phyloP scores from a whole-genome alignment of 2,113 vertebrate genomes.

The Zosterops japonicus region DNA sequence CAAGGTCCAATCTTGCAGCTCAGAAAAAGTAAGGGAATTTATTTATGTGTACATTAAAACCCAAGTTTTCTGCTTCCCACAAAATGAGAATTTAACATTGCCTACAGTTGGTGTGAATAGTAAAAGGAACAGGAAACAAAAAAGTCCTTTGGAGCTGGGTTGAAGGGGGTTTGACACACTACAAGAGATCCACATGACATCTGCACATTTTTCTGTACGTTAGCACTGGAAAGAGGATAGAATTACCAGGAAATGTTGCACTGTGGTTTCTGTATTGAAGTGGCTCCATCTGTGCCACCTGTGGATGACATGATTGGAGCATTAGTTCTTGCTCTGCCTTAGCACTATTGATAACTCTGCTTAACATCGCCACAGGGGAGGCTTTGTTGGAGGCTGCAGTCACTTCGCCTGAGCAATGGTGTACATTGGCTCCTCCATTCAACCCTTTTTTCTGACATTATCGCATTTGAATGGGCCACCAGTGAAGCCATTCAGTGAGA shows the following conservation, averaged over 20 bases:
- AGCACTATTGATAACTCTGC: constrained; percentile 75
- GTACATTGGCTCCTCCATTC: constrained; percentile 75
- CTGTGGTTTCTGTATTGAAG: constrained; percentile 70
- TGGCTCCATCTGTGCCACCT: constrained; percentile 76
- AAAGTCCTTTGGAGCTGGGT: constrained; percentile 3
- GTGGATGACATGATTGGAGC: constrained; percentile 77
- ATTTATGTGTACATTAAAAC: constrained; percentile 27
- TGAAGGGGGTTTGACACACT: constrained; percentile 28
- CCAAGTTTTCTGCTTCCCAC: neutral
- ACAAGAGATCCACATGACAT: constrained; percentile 47
- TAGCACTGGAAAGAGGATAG: constrained; percentile 62
- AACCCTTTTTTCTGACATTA: constrained; percentile 72
- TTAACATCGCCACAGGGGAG: constrained; percentile 75
- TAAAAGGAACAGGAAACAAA: constrained; percentile 54
- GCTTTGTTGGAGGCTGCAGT: constrained; percentile 75
- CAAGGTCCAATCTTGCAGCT: neutral
- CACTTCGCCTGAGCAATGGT: constrained; percentile 80
- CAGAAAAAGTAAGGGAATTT: neutral
- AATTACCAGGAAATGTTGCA: constrained; percentile 70
- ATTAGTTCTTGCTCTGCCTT: constrained; percentile 74
- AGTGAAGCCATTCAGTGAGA: constrained; percentile 80
- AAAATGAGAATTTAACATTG: constrained; percentile 48
- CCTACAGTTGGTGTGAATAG: constrained; percentile 34
- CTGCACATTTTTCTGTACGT: constrained; percentile 49
- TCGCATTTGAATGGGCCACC: constrained; percentile 82